Base-by-base conservation (phyloP, 2,888 invertebrate genomes). In the Lysandra coridon region DNA sequence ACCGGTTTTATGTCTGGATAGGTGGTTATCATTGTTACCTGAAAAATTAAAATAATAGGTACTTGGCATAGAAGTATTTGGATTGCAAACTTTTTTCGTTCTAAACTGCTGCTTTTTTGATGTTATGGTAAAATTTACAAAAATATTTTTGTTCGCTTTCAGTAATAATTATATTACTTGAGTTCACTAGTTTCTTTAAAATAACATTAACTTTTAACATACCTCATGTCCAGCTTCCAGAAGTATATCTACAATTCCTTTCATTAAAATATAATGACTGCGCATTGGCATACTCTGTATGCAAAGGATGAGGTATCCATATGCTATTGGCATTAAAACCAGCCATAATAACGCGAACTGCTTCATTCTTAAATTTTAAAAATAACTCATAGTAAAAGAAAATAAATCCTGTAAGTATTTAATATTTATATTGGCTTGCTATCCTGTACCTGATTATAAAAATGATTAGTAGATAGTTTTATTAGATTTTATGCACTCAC, bases 201-300 rank as follows among this genome's bases (percentile, higher is more conserved):
- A 60, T 60, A 60, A 60, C 5, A 60, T 17, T 33, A 12, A 14
- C 60, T 4, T 80, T 60, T 33, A 12, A 14, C 76, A 12, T 80
- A 91, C 90, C 86, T 88, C 81, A 81, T 90, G 90, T 1, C 90
- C 90, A 12, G 85, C 88, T 0, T 86, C 83, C 0, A 90, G 83
- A 4, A 91, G 79, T 0, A 88, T 82, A 4, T 86, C 84, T 0
- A 90, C 89, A 0, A 90, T 82, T 0, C 88, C 90, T 30, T 84
- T 86, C 0, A 85, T 89, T 0, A 91, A 83, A 10, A 80, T 83
- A 78, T 86, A 83, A 82, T 91, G 90, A n/a, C 91, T 91, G 10
- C 83, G 83, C 0, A 89, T 87, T 0, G 91, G 89, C 0, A 85
- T 80, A 0, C 87, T 84, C 33, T 86, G 84, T 2, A 88, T 78